A percentile compares a stretch with the other conserved stretches of the same genome.
Conservation (phyloP, 2,113 vertebrate species). For the Gasterosteus nipponicus region DNA sequence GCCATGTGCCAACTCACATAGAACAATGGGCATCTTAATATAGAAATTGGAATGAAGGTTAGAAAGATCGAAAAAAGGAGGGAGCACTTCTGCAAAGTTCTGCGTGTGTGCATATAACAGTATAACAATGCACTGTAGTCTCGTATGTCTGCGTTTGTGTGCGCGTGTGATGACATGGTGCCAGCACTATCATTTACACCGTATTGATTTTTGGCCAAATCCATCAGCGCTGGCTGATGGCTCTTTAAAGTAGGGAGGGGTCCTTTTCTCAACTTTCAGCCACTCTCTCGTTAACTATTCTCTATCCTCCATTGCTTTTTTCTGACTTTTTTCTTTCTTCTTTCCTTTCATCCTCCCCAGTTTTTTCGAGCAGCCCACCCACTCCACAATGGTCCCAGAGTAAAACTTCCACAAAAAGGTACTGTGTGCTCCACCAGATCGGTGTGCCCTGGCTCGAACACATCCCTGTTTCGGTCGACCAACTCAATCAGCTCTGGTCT, state of each 20-base stretch:
- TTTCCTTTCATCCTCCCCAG: not conserved
- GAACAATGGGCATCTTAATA: slow-evolving; percentile 81
- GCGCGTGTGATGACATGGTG: slow-evolving; percentile 18
- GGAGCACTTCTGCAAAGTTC: slow-evolving; percentile 36
- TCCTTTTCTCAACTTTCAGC: slow-evolving; percentile 38
- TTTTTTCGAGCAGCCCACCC: not conserved
- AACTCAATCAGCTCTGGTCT: too few relatives aligned
- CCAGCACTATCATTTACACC: slow-evolving; percentile 54
- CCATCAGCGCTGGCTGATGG: slow-evolving; percentile 52
- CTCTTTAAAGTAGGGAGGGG: slow-evolving; percentile 28
- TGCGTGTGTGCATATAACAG: not conserved
- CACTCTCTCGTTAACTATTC: not conserved
- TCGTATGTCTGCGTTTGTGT: not conserved
- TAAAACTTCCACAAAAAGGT: too few relatives aligned
- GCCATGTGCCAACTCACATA: slow-evolving; percentile 74
- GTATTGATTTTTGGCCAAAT: slow-evolving; percentile 68
- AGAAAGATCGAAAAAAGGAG: slow-evolving; percentile 17
- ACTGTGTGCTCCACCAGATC: too few relatives aligned
- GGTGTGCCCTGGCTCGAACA: too few relatives aligned
- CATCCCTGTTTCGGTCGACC: too few relatives aligned
- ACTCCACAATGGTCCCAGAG: not conserved
- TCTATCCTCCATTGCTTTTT: not conserved
- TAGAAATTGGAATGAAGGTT: slow-evolving; percentile 73
- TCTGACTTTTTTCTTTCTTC: not conserved
- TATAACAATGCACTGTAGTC: not conserved